Evolutionary conservation across 2,113 vertebrate genomes (phyloP).

Genomic region (Sprattus sprattus): DNA sequence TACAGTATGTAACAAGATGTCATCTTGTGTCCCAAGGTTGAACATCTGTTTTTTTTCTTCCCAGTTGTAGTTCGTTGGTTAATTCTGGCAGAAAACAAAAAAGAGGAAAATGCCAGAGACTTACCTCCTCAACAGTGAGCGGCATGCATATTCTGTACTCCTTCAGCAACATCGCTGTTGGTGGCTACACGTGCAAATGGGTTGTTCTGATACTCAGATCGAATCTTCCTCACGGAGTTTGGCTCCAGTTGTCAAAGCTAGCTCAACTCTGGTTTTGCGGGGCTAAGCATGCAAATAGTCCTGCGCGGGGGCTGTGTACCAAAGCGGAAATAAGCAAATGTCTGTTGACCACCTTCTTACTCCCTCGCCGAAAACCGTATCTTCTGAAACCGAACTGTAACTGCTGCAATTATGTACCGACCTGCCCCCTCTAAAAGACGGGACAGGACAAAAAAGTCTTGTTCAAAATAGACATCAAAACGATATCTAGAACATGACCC

Average conservation of each 20-base stretch:
- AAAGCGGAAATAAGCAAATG: conserved; percentile 17
- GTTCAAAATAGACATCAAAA: background rate
- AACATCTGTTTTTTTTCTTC: background rate
- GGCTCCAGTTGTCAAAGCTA: conserved; percentile 11
- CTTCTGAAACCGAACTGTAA: background rate
- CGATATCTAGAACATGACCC: conserved; percentile 20
- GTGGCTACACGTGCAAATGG: conserved; percentile 17
- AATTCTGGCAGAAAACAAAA: background rate
- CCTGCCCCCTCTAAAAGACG: conserved; percentile 10
- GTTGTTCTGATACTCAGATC: background rate
- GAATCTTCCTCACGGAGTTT: background rate
- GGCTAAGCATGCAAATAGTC: conserved; percentile 53
- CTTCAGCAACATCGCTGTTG: conserved; percentile 87
- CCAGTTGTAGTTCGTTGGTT: background rate
- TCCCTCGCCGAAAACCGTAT: conserved; percentile 47
- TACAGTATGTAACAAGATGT: background rate
- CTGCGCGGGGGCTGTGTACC: conserved; percentile 11
- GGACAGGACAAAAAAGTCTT: conserved; percentile 20
- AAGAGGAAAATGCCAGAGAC: conserved; percentile 41
- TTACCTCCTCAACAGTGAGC: conserved; percentile 94
- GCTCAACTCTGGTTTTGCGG: conserved; percentile 41
- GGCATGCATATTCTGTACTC: conserved; percentile 99
- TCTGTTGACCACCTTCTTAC: conserved; percentile 34
- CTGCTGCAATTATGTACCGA: background rate
- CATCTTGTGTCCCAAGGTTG: background rate